Conservation (phyloP, 64 coral and sea anemone species). For the Hydrozoanthus tunicans region DNA sequence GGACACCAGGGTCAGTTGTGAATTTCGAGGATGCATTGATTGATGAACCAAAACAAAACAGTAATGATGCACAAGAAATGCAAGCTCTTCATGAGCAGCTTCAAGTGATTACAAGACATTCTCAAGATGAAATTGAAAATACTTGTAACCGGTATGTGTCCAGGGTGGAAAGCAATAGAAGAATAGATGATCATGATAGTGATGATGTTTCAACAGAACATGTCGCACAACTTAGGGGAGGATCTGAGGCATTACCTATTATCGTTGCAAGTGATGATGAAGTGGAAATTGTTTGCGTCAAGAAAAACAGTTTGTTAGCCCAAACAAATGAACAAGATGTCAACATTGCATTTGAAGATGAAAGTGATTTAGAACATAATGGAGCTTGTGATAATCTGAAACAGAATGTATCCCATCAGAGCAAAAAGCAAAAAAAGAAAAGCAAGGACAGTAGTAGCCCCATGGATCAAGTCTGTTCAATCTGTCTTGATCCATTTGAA, state of each 20-base stretch:
- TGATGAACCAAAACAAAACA: background rate
- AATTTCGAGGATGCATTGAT: background rate
- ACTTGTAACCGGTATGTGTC: background rate
- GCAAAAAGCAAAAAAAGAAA: background rate
- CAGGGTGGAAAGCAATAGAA: background rate
- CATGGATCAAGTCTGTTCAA: constrained; percentile 71
- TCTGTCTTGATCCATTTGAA: constrained; percentile 88
- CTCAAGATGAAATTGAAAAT: constrained; percentile 53
- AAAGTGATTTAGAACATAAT: background rate
- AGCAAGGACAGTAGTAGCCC: constrained; percentile 33
- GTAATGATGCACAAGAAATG: constrained; percentile 34
- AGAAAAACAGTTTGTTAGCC: background rate
- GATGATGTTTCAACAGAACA: background rate
- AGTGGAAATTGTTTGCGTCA: constrained; percentile 67
- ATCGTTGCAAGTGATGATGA: constrained; percentile 78
- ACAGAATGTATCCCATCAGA: background rate
- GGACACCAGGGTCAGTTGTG: no score
- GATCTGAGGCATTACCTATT: constrained; percentile 44
- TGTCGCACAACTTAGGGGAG: background rate
- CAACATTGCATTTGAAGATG: background rate
- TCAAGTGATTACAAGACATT: constrained; percentile 48
- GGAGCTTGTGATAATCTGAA: background rate
- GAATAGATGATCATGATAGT: background rate
- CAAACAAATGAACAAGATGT: background rate
- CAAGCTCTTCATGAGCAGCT: constrained; percentile 27